Evolutionary conservation across 92 coral and sea anemone genomes (phyloP), one percentile per base, ranked within the genome.

Genomic region (Hydrozoanthus gracilis): DNA sequence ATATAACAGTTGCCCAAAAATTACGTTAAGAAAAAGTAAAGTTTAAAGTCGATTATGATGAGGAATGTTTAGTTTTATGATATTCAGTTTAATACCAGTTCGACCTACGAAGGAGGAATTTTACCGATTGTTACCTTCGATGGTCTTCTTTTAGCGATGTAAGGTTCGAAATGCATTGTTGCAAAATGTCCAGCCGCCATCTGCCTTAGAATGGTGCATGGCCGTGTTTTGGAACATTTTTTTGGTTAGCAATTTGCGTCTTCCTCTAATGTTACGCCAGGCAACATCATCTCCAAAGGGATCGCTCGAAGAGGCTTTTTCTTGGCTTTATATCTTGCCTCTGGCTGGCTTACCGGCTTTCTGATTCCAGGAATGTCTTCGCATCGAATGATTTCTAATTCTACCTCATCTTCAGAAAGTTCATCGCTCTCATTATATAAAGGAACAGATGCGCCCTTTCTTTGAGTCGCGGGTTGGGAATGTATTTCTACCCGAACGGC

Each of bases 201-300:
- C 39, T 27, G 0, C 2, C 0, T 27, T 27, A 27, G 39, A 27
- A 27, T 27, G 39, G 39, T 27, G 39, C 39, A 27, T 27, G 39
- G 39, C 39, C 39, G 39, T 27, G 39, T 27, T 27, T 27, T 27
- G 39, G 39, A 27, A 27, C 39, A 27, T 27, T 27, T 27, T 27
- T 27, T 27, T 27, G 39, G 39, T 27, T 27, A 27, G 39, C 39
- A 27, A 27, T 27, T 27, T 27, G 39, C 39, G 7, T 61, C 83
- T 44, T 44, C 72, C 9, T 2, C 72, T 3, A 78, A 55, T 3
- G 27, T n/a, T 5, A 78, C 83, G 45, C 71, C 3, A 0, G 72
- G 83, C 10, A 78, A 55, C 83, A 78, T 78, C 66, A 45, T 44
- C 6, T 78, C 12, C 17, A 78, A 48, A 14, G 83, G 83, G 12